Base-by-base conservation (phyloP, 2,797 vertebrate species). In the Moxostoma hubbsi region DNA sequence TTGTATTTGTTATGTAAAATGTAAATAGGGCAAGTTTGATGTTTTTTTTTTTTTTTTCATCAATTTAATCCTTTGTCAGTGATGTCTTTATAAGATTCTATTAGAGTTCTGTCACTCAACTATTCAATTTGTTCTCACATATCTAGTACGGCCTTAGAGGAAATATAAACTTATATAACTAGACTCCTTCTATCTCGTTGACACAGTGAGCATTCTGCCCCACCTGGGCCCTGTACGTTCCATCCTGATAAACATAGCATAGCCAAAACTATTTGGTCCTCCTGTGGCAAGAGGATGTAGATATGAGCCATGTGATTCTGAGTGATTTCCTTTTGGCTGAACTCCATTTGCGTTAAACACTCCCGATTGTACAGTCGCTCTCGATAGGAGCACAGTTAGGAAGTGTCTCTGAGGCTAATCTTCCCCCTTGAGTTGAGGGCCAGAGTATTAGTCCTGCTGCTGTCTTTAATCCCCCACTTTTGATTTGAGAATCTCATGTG, bases 381-480 rank as follows among this genome's bases (percentile, higher is more conserved):
- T 88, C 82, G 80, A 82, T 83, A 69, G 81, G 85, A 87, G 86
- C 84, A 68, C 75, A 86, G 87, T 90, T 88, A 85, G 89, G 90
- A 89, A 83, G 64, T 83, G 82, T 83, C 83, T 86, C 76, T 77
- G 71, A 81, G 84, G 86, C 85, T 91, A 90, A 91, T 89, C 90
- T 84, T 50, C 36, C 86, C 46, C 84, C 83, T 89, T 85, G 81
- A 87, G 82, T 76, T n/a, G 83, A 88, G 88, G 87, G 82, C 86
- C 81, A 75, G 45, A 84, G 85, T 86, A 89, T 91, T 92, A 88
- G 83, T 89, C 85, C 80, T 83, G 85, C 87, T 87, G 85, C 81
- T 85, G 83, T 82, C 13, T 69, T 72, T 85, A 83, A 81, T 82
- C 83, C 82, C 89, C 89, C 88, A 86, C 84, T 86, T 87, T 82